Evolutionary conservation across 2,113 vertebrate species (phyloP), one percentile per base, ranked within the genome.

Genomic region (Amia ocellicauda): DNA sequence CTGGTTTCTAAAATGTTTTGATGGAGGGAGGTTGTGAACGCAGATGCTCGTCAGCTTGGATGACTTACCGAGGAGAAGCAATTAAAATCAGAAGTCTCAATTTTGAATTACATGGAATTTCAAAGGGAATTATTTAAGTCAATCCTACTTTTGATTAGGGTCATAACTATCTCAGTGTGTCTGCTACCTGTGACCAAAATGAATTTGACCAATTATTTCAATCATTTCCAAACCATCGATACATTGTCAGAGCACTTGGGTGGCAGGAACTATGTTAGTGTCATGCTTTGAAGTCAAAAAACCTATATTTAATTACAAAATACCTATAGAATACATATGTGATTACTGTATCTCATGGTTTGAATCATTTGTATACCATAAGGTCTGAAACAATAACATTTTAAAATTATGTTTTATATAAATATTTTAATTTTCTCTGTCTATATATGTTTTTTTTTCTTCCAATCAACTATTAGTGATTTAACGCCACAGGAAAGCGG

Each of bases 381-480:
- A 72, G 71, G 75, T 75, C 71, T 62, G n/a, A 65, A 52, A n/a
- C n/a, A 71, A 69, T 76, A 50, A 52, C 66, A 64, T 61, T 56
- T 73, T 61, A n/a, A 79, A 82, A 82, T 66, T 77, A 73, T 79
- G 74, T 80, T 80, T 76, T 23, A 43, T 67, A 79, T 75, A 72
- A 74, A 78, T 72, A 71, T 75, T 72, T 78, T 49, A 68, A 60
- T 23, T 41, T 47, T 70, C 61, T 57, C 69, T 70, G 72, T 69
- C 63, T 65, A 59, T 71, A 75, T 74, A 27, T 69, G 62, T 45
- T 69, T 74, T 72, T 23, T 74, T 50, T 71, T 67, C 66, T 87
- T 82, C 88, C 81, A 88, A 88, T 83, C 78, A 86, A 77, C 84
- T 83, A 85, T 89, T 86, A 89, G 85, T 85, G 79, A 85, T 87